Conservation (phyloP, 2,797 vertebrate genomes). For the Peromyscus attwateri region DNA sequence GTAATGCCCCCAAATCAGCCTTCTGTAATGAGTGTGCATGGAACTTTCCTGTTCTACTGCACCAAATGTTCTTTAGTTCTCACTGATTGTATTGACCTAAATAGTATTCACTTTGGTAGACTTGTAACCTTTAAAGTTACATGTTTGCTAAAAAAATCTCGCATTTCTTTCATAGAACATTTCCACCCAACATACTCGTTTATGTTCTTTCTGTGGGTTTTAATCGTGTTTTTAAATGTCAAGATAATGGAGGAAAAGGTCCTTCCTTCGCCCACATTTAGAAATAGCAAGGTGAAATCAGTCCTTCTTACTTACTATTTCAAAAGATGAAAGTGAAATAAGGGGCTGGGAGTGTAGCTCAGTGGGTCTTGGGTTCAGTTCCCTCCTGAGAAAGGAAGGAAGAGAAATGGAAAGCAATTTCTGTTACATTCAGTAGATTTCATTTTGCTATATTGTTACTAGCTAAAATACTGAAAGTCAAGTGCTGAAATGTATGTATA, state of each 20-base stretch:
- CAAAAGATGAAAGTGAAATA: constrained; percentile 43
- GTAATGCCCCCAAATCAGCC: constrained; percentile 80
- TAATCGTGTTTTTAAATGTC: constrained; percentile 50
- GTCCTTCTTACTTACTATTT: constrained; percentile 46
- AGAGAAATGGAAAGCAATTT: neutral
- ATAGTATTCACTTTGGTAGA: neutral
- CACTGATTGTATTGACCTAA: constrained; percentile 59
- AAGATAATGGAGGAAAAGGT: neutral
- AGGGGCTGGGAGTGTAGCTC: neutral
- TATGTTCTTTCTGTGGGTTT: constrained; percentile 38
- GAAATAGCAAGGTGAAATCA: constrained; percentile 10
- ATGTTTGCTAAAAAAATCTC: constrained; percentile 54
- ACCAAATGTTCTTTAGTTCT: constrained; percentile 67
- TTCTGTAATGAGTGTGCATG: constrained; percentile 59
- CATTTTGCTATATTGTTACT: neutral
- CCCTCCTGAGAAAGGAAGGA: too few species aligned
- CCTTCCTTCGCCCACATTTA: neutral
- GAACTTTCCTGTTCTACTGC: constrained; percentile 76
- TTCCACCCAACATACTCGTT: neutral
- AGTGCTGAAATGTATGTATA: neutral
- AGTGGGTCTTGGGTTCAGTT: neutral
- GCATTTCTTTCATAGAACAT: constrained; percentile 19
- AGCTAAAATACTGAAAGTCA: neutral
- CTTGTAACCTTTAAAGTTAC: constrained; percentile 43
- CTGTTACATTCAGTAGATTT: constrained; percentile 25